Percentiles rank a stretch among this genome's conserved stretches.
Conservation (phyloP, 2,113 vertebrate genomes). For the Baryphthengus martii region DNA sequence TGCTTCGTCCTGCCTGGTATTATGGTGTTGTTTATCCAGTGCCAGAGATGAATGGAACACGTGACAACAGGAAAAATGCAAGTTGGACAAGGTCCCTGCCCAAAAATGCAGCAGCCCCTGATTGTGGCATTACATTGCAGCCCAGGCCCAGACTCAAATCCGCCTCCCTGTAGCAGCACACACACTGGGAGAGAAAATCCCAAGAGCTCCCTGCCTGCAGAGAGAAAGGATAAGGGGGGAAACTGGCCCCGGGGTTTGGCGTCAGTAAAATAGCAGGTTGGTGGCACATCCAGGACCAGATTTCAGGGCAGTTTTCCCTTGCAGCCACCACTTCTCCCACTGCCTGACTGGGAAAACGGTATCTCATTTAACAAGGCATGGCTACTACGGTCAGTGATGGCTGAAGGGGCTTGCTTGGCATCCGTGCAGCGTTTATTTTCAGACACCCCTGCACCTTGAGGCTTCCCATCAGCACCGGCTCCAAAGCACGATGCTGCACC, state of each 20-base stretch:
- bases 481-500: rapidly evolving
- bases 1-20: conserved; percentile 55
- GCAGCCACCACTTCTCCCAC: background rate
- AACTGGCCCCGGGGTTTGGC: rapidly evolving
- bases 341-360: background rate
- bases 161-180: background rate
- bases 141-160: conserved; percentile 25
- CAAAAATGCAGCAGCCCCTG: conserved; percentile 45
- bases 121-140: conserved; percentile 42
- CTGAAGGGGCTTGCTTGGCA: background rate
- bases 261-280: background rate
- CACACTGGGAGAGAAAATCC: background rate
- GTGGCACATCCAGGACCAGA: background rate
- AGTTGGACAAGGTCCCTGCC: conserved; percentile 57
- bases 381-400: background rate
- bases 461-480: background rate
- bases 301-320: background rate
- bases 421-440: background rate
- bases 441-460: background rate
- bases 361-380: background rate
- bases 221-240: background rate
- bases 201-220: background rate
- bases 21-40: conserved; percentile 57
- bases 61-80: conserved; percentile 61
- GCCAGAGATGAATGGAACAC: conserved; percentile 64